A percentile compares a stretch with the other conserved stretches of the same genome.
Evolutionary conservation across 2,113 vertebrate species (phyloP).

Genomic region (Scolopax mira): DNA sequence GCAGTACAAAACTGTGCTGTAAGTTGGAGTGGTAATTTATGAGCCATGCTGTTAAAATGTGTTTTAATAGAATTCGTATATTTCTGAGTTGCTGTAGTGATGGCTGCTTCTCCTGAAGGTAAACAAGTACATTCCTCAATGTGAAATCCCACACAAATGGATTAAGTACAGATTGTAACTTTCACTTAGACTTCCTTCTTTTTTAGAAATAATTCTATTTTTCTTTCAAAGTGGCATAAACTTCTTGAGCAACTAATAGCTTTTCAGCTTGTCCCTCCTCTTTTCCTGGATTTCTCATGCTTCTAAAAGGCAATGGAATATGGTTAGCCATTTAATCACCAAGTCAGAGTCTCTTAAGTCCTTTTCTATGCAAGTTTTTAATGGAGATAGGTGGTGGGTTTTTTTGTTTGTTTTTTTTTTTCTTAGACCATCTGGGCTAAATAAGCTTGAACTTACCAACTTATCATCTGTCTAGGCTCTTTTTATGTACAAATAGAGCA

Average conservation of each 20-base stretch:
- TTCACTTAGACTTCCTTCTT: constrained; percentile 13
- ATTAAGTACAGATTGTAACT: constrained; percentile 30
- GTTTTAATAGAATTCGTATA: neutral
- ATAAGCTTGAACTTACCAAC: neutral
- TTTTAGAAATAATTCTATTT: constrained; percentile 34
- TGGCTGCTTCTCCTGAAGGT: neutral
- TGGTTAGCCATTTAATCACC: neutral
- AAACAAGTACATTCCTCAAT: constrained; percentile 6
- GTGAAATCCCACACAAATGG: constrained; percentile 61
- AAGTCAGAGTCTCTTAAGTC: neutral
- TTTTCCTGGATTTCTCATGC: constrained; percentile 24
- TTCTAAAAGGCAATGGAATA: constrained; percentile 20
- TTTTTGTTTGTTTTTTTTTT: neutral
- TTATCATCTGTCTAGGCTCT: neutral
- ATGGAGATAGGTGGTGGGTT: neutral
- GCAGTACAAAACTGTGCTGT: neutral
- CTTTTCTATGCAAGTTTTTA: neutral
- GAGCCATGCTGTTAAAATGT: neutral
- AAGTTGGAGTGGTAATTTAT: neutral
- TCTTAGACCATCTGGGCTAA: neutral
- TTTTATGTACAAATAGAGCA: neutral
- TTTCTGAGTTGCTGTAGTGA: neutral
- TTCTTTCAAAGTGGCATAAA: constrained; percentile 33
- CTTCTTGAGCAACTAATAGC: constrained; percentile 30
- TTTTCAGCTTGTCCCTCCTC: constrained; percentile 45